phyloP scores from a whole-genome alignment of 2,888 invertebrate species.

The Embidobia sp. region DNA sequence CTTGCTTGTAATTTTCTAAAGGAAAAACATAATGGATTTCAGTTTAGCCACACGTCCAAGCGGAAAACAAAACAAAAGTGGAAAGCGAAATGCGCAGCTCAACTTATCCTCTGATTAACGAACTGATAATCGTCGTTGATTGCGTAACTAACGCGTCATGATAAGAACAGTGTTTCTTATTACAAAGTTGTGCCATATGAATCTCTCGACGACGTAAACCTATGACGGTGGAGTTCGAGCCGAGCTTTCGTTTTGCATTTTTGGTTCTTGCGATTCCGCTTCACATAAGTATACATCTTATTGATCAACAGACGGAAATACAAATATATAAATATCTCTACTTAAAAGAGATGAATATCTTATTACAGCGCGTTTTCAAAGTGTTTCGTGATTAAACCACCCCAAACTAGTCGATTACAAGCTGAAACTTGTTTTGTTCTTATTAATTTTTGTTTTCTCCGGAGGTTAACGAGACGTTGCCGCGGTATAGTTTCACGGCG shows the following conservation, averaged over 20 bases:
- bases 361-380: conserved; percentile 51
- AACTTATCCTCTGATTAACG: conserved; percentile 35
- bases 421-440: conserved; percentile 32
- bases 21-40: not conserved
- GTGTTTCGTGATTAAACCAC: conserved; percentile 52
- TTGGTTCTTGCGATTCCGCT: not conserved
- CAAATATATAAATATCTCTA: conserved; percentile 63
- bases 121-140: conserved; percentile 57
- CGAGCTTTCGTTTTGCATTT: conserved; percentile 1
- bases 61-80: not conserved
- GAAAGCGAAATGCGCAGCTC: conserved; percentile 2
- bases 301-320: conserved; percentile 34
- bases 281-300: conserved; percentile 22
- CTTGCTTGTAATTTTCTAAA: conserved; percentile 11
- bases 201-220: conserved; percentile 41
- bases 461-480: conserved; percentile 1
- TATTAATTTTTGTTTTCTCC: conserved; percentile 11
- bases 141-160: conserved; percentile 49
- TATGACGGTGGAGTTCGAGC: conserved; percentile 29
- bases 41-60: conserved; percentile 21
- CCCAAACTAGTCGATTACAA: conserved; percentile 57
- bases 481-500: conserved; percentile 26
- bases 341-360: conserved; percentile 47
- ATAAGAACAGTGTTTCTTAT: conserved; percentile 45
- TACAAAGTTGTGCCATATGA: conserved; percentile 59